These are phyloP conservation scores for Sesamia inferens DNA, from an alignment of 2,888 invertebrate species.

Conservation along the genomic window DNA sequence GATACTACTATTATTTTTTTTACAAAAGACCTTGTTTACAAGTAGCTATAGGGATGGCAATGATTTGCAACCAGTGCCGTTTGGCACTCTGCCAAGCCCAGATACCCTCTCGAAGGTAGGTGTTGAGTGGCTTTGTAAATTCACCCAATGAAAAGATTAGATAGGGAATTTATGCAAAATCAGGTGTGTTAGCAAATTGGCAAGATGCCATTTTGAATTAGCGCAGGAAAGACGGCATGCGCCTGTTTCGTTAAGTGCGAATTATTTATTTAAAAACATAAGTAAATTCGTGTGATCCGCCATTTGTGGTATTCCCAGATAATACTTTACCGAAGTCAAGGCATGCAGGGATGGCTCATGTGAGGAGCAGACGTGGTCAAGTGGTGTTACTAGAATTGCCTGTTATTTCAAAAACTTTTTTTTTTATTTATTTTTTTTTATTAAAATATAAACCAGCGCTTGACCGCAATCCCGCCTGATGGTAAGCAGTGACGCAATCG, in stretches of 20 bases:
- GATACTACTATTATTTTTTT: conserved; percentile 7
- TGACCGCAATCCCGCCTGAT: no score
- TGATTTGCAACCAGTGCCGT: conserved; percentile 67
- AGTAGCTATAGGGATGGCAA: conserved; percentile 62
- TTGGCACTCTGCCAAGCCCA: conserved; percentile 67
- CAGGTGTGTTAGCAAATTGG: conserved; percentile 64
- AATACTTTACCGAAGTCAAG: neutral
- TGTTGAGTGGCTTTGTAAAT: conserved; percentile 64
- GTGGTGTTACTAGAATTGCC: no score
- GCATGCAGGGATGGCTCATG: neutral
- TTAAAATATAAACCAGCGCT: no score
- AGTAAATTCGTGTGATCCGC: neutral
- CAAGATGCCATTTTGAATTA: conserved; percentile 56
- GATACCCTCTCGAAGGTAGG: conserved; percentile 57
- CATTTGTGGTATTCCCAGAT: neutral
- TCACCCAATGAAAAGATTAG: conserved; percentile 67
- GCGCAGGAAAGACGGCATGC: conserved; percentile 16
- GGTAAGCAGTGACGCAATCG: no score
- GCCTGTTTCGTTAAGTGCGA: neutral
- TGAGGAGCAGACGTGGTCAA: neutral
- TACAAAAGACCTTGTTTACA: conserved; percentile 66
- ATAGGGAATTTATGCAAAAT: conserved; percentile 65
- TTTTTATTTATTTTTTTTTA: no score
- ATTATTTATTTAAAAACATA: neutral
- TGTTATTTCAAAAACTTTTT: no score